phyloP scores from a whole-genome alignment of 2,888 invertebrate species.

The Lasioglossum zephyrum region DNA sequence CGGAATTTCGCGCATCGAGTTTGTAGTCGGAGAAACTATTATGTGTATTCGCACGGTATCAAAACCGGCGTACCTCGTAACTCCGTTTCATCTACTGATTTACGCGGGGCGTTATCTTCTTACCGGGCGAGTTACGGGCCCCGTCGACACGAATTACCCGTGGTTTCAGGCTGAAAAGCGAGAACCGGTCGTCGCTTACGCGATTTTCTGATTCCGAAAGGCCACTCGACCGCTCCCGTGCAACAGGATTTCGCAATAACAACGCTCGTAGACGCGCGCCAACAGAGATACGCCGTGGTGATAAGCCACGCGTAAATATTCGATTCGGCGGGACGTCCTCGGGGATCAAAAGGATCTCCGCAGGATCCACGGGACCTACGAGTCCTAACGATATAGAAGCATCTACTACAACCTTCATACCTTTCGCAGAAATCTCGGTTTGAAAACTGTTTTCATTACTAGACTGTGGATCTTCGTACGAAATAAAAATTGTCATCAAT shows the following conservation, averaged over 20 bases:
- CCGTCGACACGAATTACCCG: constrained; percentile 49
- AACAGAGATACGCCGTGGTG: background rate
- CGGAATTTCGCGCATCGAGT: constrained; percentile 14
- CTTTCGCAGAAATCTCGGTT: background rate
- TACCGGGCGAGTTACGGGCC: constrained; percentile 71
- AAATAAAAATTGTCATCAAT: no score
- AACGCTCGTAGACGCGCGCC: constrained; percentile 12
- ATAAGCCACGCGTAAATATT: constrained; percentile 47
- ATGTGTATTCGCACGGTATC: constrained; percentile 21
- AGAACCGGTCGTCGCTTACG: constrained; percentile 68
- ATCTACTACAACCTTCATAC: background rate
- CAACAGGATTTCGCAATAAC: constrained; percentile 49
- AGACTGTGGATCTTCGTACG: no score
- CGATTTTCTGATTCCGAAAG: constrained; percentile 68
- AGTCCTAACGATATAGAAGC: background rate
- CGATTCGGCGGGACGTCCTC: constrained; percentile 18
- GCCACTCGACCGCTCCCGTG: constrained; percentile 31
- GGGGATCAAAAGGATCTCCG: background rate
- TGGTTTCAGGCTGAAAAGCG: constrained; percentile 63
- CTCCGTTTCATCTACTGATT: constrained; percentile 75
- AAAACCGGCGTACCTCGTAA: constrained; percentile 67
- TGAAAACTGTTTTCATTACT: background rate
- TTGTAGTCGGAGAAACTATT: constrained; percentile 25
- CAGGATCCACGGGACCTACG: background rate
- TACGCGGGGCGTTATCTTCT: constrained; percentile 73